Base-by-base conservation (phyloP, 2,113 vertebrate genomes). In the Panthera uncia region DNA sequence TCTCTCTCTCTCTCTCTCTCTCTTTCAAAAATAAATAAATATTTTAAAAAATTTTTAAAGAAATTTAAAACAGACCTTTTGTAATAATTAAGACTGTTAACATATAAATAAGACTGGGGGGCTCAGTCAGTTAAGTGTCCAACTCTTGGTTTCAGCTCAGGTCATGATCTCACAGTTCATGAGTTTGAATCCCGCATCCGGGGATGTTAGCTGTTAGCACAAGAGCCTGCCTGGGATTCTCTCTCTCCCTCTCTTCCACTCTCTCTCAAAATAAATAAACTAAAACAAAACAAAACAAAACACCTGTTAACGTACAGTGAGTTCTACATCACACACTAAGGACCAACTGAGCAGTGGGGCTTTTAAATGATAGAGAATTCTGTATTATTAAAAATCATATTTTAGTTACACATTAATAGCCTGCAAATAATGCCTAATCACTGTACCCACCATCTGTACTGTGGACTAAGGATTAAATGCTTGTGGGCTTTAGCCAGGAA, bases 351-450 rank as follows among this genome's bases (percentile, higher is more conserved):
- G 63, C 5, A 89, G 57, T 48, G 5, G 50, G 57, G 33, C 33
- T 89, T 97, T 74, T 74, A 63, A 97, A 83, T 83, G 45, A 73
- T n/a, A 87, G 6, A 71, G 91, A 95, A 81, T 68, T 91, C 38
- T 94, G 19, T 31, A 92, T 18, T 14, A 5, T 50, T 68, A 97
- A 92, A 96, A 27, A 92, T 55, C 4, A 25, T 66, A 95, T 50
- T 82, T 95, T 89, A 96, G 5, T 79, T 82, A 73, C 18, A 82
- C 4, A 61, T 93, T 94, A 96, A 71, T 48, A n/a, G 21, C 38
- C n/a, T 81, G 5, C 78, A 85, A 89, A 66, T 78, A 89, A 94
- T 14, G 11, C 61, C 48, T 33, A 41, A 74, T 29, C 48, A 80
- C 87, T 93, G 68, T 69, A 74, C n/a, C 9, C 7, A 76, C 3